Base-by-base conservation (phyloP, 2,113 vertebrate genomes). In the Sceloporus undulatus region DNA sequence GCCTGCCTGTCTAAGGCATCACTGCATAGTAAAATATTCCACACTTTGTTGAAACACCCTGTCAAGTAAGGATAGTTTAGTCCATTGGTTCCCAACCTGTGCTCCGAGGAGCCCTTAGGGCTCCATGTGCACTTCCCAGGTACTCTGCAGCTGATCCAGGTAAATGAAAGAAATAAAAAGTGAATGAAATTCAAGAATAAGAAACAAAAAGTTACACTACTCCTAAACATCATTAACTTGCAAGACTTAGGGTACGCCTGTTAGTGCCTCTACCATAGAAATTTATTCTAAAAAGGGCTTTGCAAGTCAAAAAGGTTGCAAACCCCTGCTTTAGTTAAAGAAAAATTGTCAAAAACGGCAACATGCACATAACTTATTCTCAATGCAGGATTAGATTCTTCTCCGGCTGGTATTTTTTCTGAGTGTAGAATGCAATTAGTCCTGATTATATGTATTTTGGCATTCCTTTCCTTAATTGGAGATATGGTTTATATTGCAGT, bases 401-500 rank as follows among this genome's bases (percentile, higher is more conserved):
- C 23, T 27, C 9, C 14, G 19, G 11, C 8, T 40, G 25, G n/a
- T 19, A 11, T 14, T 34, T 21, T 54, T 34, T 54, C n/a, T 74
- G 25, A 74, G 27, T 68, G 34, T 27, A 83, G 59, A 68, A 9
- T 73, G 74, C 38, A 87, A 87, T 73, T 77, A 87, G 78, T 25
- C 68, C 54, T 87, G 78, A 81, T 83, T 88, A 77, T 83, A 88
- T 82, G 56, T 77, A 76, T 27, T 66, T 83, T 77, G 42, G 62
- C 73, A 88, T 88, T 88, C 80, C 73, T 77, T 59, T 77, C 80
- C 73, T 77, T 83, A 88, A 88, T 38, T 88, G 56, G 40, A 56
- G 71, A 76, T 82, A 82, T 88, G 80, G 79, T 77, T 88, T 88
- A 83, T 82, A 76, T 48, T 81, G 79, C 88, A 85, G 73, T 76